Evolutionary conservation across 2,888 invertebrate genomes (phyloP), one percentile per base, ranked within the genome.

Genomic region (Pammene aurita): DNA sequence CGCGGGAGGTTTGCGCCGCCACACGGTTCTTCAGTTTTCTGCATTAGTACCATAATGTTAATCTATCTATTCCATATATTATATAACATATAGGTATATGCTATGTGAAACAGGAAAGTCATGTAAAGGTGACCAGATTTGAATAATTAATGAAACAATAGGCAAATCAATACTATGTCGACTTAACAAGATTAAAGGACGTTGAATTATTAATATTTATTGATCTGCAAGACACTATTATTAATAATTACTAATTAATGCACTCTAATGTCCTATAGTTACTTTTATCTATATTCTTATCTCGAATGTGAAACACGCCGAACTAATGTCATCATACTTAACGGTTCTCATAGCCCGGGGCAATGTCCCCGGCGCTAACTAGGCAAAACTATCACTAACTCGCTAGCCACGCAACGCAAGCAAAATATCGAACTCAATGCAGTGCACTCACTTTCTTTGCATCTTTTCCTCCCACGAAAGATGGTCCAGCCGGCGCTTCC

Each of bases 21-120:
- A 99, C 98, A 75, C 99, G 94, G 86, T 99, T 99, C 87, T 98
- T 98, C 78, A 98, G 86, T 91, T 98, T 98, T 86, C 98, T 98
- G 86, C 38, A 91, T 71, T 58, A n/a, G n/a, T n/a, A 67, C 56
- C 41, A 70, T 61, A 18, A 38, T 26, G 35, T 58, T 56, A 48
- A n/a, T 50, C 26, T 26, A 26, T 26, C 26, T 26, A 61, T 16
- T 26, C 42, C 26, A 26, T 48, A 54, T 34, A 7, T 13, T 11
- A 13, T 7, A 38, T 46, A 2, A 26, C 1, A 26, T 26, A 26
- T 4, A 26, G n/a, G n/a, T 26, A 26, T 26, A 26, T 4, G n/a
- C 26, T 26, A 26, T 26, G 26, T 26, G 26, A 10, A 38, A 62
- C 41, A 62, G 13, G 44, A 44, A 61, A 52, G 62, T 41, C 50